Evolutionary conservation across 2,113 vertebrate genomes (phyloP).

Genomic region (Marmota monax): DNA sequence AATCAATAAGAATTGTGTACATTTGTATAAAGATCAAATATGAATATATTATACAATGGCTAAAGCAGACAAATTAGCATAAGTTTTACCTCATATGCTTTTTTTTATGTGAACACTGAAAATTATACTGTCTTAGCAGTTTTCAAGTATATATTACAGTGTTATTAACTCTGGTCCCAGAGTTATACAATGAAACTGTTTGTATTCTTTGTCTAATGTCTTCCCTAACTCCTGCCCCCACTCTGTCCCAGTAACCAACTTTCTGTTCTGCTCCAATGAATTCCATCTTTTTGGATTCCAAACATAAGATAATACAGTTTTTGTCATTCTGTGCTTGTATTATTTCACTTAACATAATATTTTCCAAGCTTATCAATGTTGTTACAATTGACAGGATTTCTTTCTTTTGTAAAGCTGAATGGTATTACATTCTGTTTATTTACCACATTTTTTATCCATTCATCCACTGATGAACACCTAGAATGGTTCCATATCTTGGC

Average conservation of each 20-base stretch:
- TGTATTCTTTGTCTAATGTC: background rate
- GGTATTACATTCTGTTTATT: background rate
- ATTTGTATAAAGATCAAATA: background rate
- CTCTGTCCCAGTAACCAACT: background rate
- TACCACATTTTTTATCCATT: background rate
- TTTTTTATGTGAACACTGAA: background rate
- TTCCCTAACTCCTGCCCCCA: background rate
- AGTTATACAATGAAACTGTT: background rate
- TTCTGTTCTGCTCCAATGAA: background rate
- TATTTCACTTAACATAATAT: background rate
- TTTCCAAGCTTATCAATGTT: background rate
- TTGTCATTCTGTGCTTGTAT: background rate
- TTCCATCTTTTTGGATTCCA: background rate
- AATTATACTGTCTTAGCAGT: background rate
- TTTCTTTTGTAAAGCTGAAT: background rate
- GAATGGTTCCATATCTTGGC: too few species aligned
- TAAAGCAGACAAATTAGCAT: background rate
- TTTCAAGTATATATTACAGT: too few species aligned
- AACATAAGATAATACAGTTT: background rate
- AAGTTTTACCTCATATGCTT: too few species aligned
- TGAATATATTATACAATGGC: background rate
- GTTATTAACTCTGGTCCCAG: too few species aligned
- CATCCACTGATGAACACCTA: background rate
- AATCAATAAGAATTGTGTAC: background rate
- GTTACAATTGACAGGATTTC: background rate